Evolutionary conservation across 2,888 invertebrate species (phyloP).

Genomic region (Trimorus sp.): DNA sequence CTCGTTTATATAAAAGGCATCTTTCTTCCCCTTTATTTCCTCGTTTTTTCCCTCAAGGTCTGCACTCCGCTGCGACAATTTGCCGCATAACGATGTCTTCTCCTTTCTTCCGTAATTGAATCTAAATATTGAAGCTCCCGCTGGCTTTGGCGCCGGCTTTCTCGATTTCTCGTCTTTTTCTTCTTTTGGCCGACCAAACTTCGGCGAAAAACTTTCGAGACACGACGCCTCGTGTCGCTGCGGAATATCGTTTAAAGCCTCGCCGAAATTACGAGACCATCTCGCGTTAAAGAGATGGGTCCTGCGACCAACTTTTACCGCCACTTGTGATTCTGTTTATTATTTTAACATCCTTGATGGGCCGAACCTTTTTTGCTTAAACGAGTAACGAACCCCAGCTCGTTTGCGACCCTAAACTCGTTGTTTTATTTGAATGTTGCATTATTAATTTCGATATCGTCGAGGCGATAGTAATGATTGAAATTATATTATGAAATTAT

Average conservation of each 20-base stretch:
- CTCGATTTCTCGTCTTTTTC: slow-evolving; percentile 71
- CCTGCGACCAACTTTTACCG: slow-evolving; percentile 69
- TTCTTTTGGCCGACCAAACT: slow-evolving; percentile 56
- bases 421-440: not conserved
- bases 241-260: slow-evolving; percentile 75
- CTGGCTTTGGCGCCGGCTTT: slow-evolving; percentile 72
- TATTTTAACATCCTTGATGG: slow-evolving; percentile 55
- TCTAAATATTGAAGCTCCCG: slow-evolving; percentile 78
- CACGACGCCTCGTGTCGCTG: slow-evolving; percentile 72
- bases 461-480: too few relatives aligned
- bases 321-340: slow-evolving; percentile 61
- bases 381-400: slow-evolving; percentile 5
- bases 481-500: too few relatives aligned
- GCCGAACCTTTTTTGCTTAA: slow-evolving; percentile 12
- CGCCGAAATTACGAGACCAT: slow-evolving; percentile 74
- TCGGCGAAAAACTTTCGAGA: slow-evolving; percentile 77
- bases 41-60: slow-evolving; percentile 42
- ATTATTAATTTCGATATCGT: too few relatives aligned
- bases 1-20: slow-evolving; percentile 59
- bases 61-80: slow-evolving; percentile 71
- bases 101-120: slow-evolving; percentile 77
- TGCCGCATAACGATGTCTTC: slow-evolving; percentile 76
- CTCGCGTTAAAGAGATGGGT: slow-evolving; percentile 72
- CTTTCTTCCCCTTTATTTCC: slow-evolving; percentile 36
- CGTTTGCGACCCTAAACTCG: slow-evolving; percentile 8